Percentiles rank a stretch among this genome's conserved stretches.
Evolutionary conservation across 1,140 invertebrate species (phyloP).

Genomic region (Scaptomyza montana): DNA sequence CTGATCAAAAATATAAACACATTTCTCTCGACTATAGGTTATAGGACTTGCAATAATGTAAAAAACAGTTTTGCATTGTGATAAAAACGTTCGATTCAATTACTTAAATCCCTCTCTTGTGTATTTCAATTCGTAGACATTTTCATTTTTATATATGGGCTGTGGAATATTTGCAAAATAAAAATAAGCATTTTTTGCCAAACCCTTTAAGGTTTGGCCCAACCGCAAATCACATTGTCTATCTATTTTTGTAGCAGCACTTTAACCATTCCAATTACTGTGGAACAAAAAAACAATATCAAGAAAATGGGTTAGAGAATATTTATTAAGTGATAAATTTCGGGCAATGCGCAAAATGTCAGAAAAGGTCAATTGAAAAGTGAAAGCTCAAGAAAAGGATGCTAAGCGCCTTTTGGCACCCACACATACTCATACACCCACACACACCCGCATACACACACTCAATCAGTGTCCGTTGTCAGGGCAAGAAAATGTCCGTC

Average conservation of each 20-base stretch:
- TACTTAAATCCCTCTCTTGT: neutral
- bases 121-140: neutral
- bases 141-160: neutral
- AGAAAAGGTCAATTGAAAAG: slow-evolving; percentile 79
- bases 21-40: no score
- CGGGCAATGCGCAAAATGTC: slow-evolving; percentile 70
- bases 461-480: slow-evolving; percentile 67
- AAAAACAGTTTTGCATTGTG: no score
- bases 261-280: slow-evolving; percentile 64
- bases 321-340: slow-evolving; percentile 82
- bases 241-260: slow-evolving; percentile 34
- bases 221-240: slow-evolving; percentile 42
- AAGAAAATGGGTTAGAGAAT: slow-evolving; percentile 26
- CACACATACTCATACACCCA: slow-evolving; percentile 24
- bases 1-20: no score
- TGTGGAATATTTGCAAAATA: neutral
- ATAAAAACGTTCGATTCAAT: slow-evolving; percentile 1
- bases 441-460: slow-evolving; percentile 21
- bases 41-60: no score
- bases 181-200: neutral
- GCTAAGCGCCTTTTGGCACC: slow-evolving; percentile 61
- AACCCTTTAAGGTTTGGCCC: slow-evolving; percentile 30
- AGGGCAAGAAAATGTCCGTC: slow-evolving; percentile 52
- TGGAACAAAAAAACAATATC: slow-evolving; percentile 15
- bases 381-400: slow-evolving; percentile 73